Evolutionary conservation across 2,888 invertebrate genomes (phyloP), one percentile per base, ranked within the genome.

Genomic region (Pimpla rufipes): DNA sequence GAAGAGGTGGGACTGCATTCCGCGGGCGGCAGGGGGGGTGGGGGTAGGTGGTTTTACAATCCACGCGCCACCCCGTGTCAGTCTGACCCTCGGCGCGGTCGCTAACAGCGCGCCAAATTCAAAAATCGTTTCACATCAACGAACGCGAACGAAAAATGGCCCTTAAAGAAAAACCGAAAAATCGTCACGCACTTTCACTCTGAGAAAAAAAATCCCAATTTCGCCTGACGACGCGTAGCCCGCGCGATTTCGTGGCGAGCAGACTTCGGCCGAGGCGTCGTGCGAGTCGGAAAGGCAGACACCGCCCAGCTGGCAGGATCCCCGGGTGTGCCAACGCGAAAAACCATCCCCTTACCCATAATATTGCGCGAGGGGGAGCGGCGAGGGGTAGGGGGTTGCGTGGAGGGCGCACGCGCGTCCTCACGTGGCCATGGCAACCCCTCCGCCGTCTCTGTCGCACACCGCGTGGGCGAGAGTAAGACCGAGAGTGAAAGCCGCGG

Each of bases 241-340:
- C 76, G 42, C 79, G 75, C 50, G 62, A 52, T 62, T 83, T 59
- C 29, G 18, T 23, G 18, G 62, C 75, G 71, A 71, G 66, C 50
- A 64, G n/a, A 5, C 29, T 67, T 13, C 3, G 18, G 37, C 18
- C 18, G n/a, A 70, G 37, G 40, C 64, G 71, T 70, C 66, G 76
- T 85, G 87, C 87, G 87, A 79, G 91, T 90, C 91, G 91, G 90
- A 90, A 85, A 86, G 90, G 88, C 93, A 93, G 94, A 94, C 94
- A 94, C 94, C 94, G 94, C 94, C 94, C 94, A 94, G 94, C 93
- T 93, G 91, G 93, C 93, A 92, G 87, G 90, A 89, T 88, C 88
- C 90, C 90, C 90, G 91, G 93, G 89, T 90, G 90, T 91, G 91
- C 92, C 85, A 87, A 90, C 88, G 87, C 88, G 89, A 91, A 90